A percentile compares a stretch with the other conserved stretches of the same genome.
Conservation (phyloP, 2,888 invertebrate species). For the Campaea margaritaria region DNA sequence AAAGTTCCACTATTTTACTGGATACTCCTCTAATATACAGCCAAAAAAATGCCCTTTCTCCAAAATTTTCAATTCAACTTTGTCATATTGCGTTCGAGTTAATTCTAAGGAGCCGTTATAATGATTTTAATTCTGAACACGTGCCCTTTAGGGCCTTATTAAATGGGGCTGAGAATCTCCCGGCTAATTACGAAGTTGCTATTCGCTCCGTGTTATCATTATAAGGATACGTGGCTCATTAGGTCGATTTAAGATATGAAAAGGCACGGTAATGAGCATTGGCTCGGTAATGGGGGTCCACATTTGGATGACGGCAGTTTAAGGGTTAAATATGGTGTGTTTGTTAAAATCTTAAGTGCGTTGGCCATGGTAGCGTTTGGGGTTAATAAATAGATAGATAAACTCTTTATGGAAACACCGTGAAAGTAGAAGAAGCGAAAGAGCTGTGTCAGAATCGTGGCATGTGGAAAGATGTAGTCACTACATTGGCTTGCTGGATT, state of each 20-base stretch:
- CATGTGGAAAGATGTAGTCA: no score
- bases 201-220: constrained; percentile 29
- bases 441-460: no score
- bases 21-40: neutral
- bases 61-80: constrained; percentile 40
- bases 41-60: neutral
- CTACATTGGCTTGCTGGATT: no score
- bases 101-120: constrained; percentile 40
- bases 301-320: neutral
- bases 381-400: no score
- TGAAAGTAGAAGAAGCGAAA: no score
- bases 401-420: no score
- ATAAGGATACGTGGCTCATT: constrained; percentile 29
- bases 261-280: constrained; percentile 8
- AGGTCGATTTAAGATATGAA: constrained; percentile 30
- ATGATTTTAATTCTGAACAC: constrained; percentile 43
- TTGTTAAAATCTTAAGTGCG: no score
- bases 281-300: constrained; percentile 5
- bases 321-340: neutral
- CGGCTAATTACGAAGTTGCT: constrained; percentile 33
- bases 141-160: constrained; percentile 40
- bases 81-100: constrained; percentile 36
- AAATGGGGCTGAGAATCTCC: constrained; percentile 31
- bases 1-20: no score
- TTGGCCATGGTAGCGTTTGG: no score